A percentile compares a stretch with the other conserved stretches of the same genome.
Conservation (phyloP, 2,888 invertebrate genomes). For the Clistopyga incitator region DNA sequence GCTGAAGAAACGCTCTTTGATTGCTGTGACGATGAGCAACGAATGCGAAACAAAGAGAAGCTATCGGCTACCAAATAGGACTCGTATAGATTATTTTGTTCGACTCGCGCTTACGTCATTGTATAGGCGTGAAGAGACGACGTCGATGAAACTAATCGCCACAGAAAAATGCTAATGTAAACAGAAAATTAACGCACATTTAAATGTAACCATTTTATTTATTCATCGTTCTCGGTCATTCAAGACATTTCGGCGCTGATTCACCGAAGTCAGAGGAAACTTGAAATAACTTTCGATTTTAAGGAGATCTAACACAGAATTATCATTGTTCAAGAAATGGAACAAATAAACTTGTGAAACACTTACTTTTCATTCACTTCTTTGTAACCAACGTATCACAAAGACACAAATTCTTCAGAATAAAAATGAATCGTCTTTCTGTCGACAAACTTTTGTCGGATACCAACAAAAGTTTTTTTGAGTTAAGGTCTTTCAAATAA, state of each 20-base stretch:
- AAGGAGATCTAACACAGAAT: too few relatives aligned
- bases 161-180: neutral
- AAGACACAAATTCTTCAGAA: too few relatives aligned
- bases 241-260: neutral
- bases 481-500: too few relatives aligned
- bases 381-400: too few relatives aligned
- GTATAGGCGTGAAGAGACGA: neutral
- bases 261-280: neutral
- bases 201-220: neutral
- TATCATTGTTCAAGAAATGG: too few relatives aligned
- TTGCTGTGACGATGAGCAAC: slow-evolving; percentile 5
- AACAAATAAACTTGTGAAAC: too few relatives aligned
- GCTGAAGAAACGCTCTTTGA: slow-evolving; percentile 10
- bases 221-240: neutral
- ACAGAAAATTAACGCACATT: neutral
- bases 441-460: too few relatives aligned
- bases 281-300: too few relatives aligned
- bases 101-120: slow-evolving; percentile 22
- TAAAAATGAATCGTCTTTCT: too few relatives aligned
- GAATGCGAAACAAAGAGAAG: slow-evolving; percentile 29
- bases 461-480: too few relatives aligned
- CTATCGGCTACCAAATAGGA: slow-evolving; percentile 4
- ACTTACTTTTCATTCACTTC: too few relatives aligned
- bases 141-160: slow-evolving; percentile 21
- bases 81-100: slow-evolving; percentile 13